Conservation (phyloP, 2,113 vertebrate species). For the Sylvicapra grimmia region DNA sequence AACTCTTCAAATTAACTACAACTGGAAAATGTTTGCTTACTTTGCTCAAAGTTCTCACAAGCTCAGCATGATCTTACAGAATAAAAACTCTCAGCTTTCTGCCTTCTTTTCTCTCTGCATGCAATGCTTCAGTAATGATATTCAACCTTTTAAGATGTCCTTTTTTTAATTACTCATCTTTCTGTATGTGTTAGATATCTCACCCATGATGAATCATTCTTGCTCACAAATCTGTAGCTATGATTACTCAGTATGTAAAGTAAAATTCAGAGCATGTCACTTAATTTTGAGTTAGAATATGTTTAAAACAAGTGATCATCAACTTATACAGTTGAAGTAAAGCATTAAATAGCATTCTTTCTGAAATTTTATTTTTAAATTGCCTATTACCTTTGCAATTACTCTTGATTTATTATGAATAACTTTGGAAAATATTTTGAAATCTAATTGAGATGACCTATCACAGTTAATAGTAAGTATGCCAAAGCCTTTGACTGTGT, state of each 20-base stretch:
- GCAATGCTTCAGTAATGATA: not conserved
- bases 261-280: not conserved
- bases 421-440: not conserved
- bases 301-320: not conserved
- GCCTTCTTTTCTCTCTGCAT: not conserved
- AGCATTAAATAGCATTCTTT: not conserved
- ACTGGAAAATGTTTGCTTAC: conserved; percentile 28
- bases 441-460: not conserved
- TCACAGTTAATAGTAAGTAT: not conserved
- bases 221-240: not conserved
- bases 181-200: not conserved
- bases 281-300: not conserved
- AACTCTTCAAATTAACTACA: conserved; percentile 24
- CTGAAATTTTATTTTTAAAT: not conserved
- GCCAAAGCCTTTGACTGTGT: too few relatives aligned
- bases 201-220: not conserved
- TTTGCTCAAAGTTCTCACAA: not conserved
- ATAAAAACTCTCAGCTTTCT: conserved; percentile 1
- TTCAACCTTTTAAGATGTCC: conserved; percentile 2
- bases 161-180: not conserved
- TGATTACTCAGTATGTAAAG: not conserved
- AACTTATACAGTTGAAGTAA: not conserved
- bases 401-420: not conserved
- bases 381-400: not conserved
- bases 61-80: not conserved